Base-by-base conservation (phyloP, 37 sponge, comb jelly and placozoan genomes). In the Cladorhizidae sp. region DNA sequence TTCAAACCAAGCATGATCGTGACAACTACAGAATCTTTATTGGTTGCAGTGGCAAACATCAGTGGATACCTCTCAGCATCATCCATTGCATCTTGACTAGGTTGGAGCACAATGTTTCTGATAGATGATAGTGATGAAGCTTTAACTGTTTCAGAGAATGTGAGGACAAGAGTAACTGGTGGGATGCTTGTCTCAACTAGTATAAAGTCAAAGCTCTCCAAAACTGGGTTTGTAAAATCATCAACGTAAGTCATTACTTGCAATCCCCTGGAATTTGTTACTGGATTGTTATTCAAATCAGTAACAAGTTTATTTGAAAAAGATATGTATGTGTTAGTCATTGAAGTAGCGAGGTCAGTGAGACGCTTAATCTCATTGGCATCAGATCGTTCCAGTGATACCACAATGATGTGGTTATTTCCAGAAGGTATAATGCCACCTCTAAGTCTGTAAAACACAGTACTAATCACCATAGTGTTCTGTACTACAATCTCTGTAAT, bases 141-240 rank as follows among this genome's bases (percentile, higher is more conserved):
- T 32, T 75, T 62, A 41, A 96, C 93, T 31, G 94, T 85, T 39
- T 96, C 97, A 57, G 94, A 93, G 69, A 96, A 96, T 40, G 54
- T 62, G 0, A 96, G 73, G 33, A 88, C 50, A 6, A 96, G 75
- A 31, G 56, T 23, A 20, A 87, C 67, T 15, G 93, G 90, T 51
- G 95, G 91, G 37, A 35, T 64, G 20, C 64, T 38, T 22, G 80
- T 50, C 40, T 51, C 68, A 43, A 67, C 80, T 67, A 86, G 72
- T 20, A 89, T 32, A 29, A 95, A 81, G 49, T 95, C 88, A 84
- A 95, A 95, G 3, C 85, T 74, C 40, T 79, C 86, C 20, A 95
- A 69, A 2, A 21, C 42, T 59, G 96, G 96, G n/a, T 29, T 54
- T 25, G 51, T 67, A 2, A 37, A 31, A 75, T 95, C 96, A 45